These are phyloP conservation scores for Drosophila sproati DNA, from an alignment of 1,140 invertebrate genomes.

Conservation along the genomic window DNA sequence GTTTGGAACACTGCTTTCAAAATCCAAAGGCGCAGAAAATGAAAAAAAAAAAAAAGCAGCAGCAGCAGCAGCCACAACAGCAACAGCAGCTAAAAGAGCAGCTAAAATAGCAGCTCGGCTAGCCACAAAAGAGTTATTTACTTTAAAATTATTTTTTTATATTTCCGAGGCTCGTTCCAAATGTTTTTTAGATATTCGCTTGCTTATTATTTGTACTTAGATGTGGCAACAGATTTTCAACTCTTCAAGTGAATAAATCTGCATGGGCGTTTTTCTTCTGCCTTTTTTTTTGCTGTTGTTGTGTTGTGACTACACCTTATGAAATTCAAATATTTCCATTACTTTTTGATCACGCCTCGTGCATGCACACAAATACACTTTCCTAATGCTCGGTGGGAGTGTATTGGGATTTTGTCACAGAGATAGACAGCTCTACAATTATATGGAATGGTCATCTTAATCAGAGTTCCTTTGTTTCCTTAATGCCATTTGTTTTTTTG, in stretches of 20 bases:
- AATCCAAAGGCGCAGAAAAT: slow-evolving; percentile 75
- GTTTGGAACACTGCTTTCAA: slow-evolving; percentile 78
- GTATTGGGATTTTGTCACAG: background rate
- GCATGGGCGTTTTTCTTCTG: background rate
- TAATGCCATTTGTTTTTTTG: too few relatives aligned
- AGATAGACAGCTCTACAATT: slow-evolving; percentile 1
- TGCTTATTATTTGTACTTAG: slow-evolving; percentile 5
- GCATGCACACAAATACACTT: slow-evolving; percentile 22
- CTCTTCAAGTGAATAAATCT: background rate
- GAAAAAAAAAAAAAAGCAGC: slow-evolving; percentile 56
- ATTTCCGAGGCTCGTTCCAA: slow-evolving; percentile 37
- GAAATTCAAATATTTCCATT: background rate
- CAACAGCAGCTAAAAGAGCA: slow-evolving; percentile 31
- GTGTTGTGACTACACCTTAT: background rate
- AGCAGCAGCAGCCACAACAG: slow-evolving; percentile 39
- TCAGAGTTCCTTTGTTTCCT: background rate
- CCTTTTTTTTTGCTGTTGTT: background rate
- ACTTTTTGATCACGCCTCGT: slow-evolving; percentile 33
- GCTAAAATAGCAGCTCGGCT: slow-evolving; percentile 26
- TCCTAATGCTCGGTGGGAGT: background rate
- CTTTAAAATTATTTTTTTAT: slow-evolving; percentile 39
- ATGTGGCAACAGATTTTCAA: slow-evolving; percentile 14
- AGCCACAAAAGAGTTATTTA: slow-evolving; percentile 54
- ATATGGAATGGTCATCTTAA: background rate
- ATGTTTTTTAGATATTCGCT: slow-evolving; percentile 26